Base-by-base conservation (phyloP, 2,797 vertebrate genomes). In the Percopsis omiscomaycus region DNA sequence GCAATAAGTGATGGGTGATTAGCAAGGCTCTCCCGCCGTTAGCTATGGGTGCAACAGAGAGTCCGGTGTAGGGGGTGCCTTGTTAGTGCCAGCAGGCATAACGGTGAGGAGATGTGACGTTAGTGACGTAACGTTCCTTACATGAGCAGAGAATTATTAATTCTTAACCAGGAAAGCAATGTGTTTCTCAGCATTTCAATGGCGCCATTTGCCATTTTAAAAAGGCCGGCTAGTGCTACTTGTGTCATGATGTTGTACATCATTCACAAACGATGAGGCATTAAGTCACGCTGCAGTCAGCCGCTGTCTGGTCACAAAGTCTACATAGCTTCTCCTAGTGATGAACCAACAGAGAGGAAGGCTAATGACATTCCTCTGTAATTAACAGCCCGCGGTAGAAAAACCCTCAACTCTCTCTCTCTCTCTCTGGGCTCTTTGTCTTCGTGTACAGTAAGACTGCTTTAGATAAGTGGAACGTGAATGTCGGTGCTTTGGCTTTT, bases 1-100 rank as follows among this genome's bases (percentile, higher is more conserved):
- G 30, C 5, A 56, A 69, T 70, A 68, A 74, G 66, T 64, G 61
- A 79, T 64, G 54, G 64, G 2, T 60, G 66, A 86, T 81, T 84
- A 69, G 47, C 16, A 28, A 51, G 4, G 49, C 67, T 63, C 59
- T 59, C 64, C n/a, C 58, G 22, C 51, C 8, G 6, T 9, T 58
- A 32, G 42, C 37, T 11, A 47, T 27, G 46, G 48, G 14, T 50
- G 9, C 3, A 2, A 15, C 0, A 3, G 50, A 52, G 64, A 68
- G 50, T 30, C 55, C 46, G 48, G 42, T 49, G n/a, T 50, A 5
- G 13, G 30, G 1, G 44, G 44, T 12, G 30, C 14, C 32, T 50
- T 30, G 52, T 22, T 22, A 22, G 22, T 22, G 27, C 22, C 22
- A 5, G 51, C n/a, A 10, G 1, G 50, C 16, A 13, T 37, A 48